Evolutionary conservation across 2,113 vertebrate species (phyloP).

Genomic region (Grantiella picta): DNA sequence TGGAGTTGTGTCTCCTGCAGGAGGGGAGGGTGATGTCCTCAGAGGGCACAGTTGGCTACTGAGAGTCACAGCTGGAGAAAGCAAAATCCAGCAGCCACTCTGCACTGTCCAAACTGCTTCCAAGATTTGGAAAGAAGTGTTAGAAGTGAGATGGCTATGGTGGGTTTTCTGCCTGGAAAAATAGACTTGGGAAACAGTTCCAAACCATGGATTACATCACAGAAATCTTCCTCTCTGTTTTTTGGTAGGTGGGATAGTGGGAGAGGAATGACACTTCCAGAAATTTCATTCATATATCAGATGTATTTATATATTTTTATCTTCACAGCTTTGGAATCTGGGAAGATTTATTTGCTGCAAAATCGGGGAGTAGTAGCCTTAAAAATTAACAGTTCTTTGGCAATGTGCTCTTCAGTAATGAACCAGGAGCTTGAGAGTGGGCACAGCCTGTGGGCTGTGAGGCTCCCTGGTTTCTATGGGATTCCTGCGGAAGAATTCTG

Average conservation of each 20-base stretch:
- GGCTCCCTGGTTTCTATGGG: background rate
- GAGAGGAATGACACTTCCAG: background rate
- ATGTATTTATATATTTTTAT: background rate
- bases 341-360: background rate
- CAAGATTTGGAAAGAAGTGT: background rate
- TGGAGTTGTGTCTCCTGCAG: background rate
- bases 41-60: rapidly evolving
- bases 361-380: background rate
- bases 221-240: background rate
- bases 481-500: background rate
- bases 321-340: background rate
- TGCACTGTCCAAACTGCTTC: background rate
- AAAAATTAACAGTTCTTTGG: background rate
- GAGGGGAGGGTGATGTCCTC: background rate
- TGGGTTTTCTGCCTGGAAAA: background rate
- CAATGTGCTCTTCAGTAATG: background rate
- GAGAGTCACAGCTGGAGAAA: background rate
- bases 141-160: background rate
- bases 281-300: background rate
- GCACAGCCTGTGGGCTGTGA: background rate
- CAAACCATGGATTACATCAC: background rate
- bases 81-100: background rate
- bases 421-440: background rate
- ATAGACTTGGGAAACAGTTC: rapidly evolving
- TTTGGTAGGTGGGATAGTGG: background rate